A percentile compares a stretch with the other conserved stretches of the same genome.
Conservation (phyloP, 1,140 invertebrate genomes). For the Cydia amplana region DNA sequence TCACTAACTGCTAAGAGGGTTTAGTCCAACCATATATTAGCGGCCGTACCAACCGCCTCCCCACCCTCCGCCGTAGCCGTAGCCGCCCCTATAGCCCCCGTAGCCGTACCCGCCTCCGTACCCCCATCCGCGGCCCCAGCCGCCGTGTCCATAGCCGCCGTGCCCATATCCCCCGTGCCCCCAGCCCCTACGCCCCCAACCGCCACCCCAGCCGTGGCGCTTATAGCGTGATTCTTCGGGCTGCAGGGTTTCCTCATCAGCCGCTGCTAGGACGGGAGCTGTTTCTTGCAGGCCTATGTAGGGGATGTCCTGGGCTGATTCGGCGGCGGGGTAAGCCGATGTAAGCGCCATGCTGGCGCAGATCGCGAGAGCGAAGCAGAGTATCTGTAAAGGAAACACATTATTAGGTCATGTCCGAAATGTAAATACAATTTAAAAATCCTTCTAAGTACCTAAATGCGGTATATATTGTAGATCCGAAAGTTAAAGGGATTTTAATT, state of each 20-base stretch:
- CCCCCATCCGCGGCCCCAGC: constrained; percentile 40
- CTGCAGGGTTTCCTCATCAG: constrained; percentile 33
- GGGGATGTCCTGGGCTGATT: constrained; percentile 25
- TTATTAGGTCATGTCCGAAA: neutral
- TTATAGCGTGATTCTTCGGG: neutral
- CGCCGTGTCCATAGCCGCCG: neutral
- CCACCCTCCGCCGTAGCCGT: constrained; percentile 20
- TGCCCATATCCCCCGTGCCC: neutral
- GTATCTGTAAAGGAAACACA: neutral
- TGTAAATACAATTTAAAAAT: too few species aligned
- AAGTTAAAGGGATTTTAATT: too few species aligned
- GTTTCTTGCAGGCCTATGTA: constrained; percentile 21
- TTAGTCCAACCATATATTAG: neutral
- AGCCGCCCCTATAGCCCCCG: constrained; percentile 34
- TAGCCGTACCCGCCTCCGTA: constrained; percentile 5
- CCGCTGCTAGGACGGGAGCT: constrained; percentile 22
- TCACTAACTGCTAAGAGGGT: neutral
- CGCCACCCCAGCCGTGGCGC: constrained; percentile 24
- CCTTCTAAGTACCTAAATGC: too few species aligned
- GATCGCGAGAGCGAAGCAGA: neutral
- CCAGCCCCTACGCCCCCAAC: neutral
- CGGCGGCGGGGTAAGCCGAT: constrained; percentile 15
- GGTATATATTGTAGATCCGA: too few species aligned
- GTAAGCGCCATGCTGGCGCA: constrained; percentile 30
- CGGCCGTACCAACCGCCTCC: constrained; percentile 2